Conservation (phyloP, 1,140 invertebrate species). For the Acyrthosiphon pisum region DNA sequence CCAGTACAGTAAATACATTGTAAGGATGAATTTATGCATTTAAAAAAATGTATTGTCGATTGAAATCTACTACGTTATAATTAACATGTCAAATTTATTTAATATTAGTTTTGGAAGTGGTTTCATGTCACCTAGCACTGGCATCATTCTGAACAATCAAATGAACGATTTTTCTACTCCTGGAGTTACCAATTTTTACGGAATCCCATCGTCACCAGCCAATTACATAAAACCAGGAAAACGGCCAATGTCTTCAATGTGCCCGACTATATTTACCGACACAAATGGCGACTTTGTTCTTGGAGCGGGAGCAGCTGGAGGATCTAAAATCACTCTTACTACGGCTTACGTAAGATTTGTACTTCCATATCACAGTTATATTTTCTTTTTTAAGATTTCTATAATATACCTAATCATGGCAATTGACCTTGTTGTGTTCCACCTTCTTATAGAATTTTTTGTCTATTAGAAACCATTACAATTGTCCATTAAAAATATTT, state of each 20-base stretch:
- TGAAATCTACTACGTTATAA: too few species aligned
- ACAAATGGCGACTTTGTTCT: constrained; percentile 71
- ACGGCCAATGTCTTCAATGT: constrained; percentile 90
- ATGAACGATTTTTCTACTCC: constrained; percentile 96
- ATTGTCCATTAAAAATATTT: too few species aligned
- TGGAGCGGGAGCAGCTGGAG: constrained; percentile 86
- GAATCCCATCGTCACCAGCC: constrained; percentile 76
- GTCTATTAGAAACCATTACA: too few species aligned
- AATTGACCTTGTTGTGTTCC: too few species aligned
- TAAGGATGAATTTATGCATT: neutral
- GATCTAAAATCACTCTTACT: constrained; percentile 86
- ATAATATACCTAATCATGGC: too few species aligned
- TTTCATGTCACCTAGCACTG: constrained; percentile 76
- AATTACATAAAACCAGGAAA: constrained; percentile 84
- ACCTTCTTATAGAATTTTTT: too few species aligned
- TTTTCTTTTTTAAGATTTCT: too few species aligned
- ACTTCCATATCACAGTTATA: neutral
- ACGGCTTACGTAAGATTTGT: constrained; percentile 72
- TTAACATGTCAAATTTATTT: neutral
- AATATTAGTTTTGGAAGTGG: constrained; percentile 76
- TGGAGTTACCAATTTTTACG: constrained; percentile 77
- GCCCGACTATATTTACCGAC: constrained; percentile 79
- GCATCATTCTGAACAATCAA: constrained; percentile 91
- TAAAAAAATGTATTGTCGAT: too few species aligned
- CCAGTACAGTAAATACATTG: constrained; percentile 71